Percentiles rank a stretch among this genome's conserved stretches.
These are phyloP conservation scores for Leuciscus waleckii DNA, from an alignment of 2,797 vertebrate genomes.

Conservation along the genomic window DNA sequence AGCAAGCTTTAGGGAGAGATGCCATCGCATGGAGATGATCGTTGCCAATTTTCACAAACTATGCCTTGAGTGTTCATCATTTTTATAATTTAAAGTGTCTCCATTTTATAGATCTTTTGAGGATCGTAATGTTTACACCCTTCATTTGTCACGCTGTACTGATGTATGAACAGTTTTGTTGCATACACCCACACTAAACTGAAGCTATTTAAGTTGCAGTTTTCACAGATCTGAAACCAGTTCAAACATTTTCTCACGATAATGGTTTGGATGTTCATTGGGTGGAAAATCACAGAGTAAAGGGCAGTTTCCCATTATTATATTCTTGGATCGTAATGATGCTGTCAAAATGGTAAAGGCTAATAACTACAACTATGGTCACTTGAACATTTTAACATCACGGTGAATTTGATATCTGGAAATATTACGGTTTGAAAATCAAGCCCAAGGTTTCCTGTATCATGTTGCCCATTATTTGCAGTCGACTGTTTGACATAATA, in stretches of 20 bases:
- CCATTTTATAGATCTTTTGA: conserved; percentile 8
- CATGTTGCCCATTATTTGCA: not conserved
- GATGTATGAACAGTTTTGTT: not conserved
- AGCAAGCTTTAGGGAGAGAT: conserved; percentile 20
- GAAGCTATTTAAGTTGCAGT: not conserved
- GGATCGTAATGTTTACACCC: conserved; percentile 43
- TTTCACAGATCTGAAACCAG: not conserved
- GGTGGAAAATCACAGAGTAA: not conserved
- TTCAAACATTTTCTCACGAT: not conserved
- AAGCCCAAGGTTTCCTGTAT: not conserved
- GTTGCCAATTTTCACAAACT: conserved; percentile 40
- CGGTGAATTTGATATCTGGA: not conserved
- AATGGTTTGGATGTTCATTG: not conserved
- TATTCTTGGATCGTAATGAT: not conserved
- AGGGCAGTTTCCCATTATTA: not conserved
- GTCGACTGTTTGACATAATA: not conserved
- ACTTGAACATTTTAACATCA: too few species aligned
- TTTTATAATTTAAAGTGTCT: conserved; percentile 35
- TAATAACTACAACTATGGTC: not conserved
- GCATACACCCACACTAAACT: conserved; percentile 23
- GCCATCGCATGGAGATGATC: conserved; percentile 43
- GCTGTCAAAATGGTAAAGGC: not conserved
- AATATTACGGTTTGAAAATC: conserved; percentile 4
- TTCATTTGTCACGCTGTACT: not conserved
- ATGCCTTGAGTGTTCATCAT: conserved; percentile 47